Conservation (phyloP, 1,140 invertebrate genomes). For the Harpegnathos saltator region DNA sequence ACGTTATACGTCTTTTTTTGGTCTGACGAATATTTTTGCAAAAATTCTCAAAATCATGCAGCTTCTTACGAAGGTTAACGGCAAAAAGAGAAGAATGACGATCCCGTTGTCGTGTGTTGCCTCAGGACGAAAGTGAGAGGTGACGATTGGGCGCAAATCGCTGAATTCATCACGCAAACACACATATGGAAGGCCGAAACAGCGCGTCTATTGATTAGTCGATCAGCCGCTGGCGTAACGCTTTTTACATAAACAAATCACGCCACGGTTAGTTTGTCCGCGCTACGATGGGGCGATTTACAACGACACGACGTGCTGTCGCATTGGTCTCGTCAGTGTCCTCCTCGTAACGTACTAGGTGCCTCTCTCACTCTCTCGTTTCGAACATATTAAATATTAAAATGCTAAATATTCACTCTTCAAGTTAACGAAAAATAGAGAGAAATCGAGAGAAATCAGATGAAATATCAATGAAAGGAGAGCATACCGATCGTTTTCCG, state of each 20-base stretch:
- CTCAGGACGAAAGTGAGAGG: slow-evolving; percentile 7
- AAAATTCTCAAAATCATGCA: neutral
- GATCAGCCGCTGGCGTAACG: neutral
- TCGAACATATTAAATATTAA: neutral
- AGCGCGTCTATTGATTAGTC: slow-evolving; percentile 26
- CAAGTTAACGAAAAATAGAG: too few relatives aligned
- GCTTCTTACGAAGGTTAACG: neutral
- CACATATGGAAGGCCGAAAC: neutral
- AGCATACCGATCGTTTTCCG: too few relatives aligned
- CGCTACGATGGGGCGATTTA: neutral
- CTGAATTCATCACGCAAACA: slow-evolving; percentile 44
- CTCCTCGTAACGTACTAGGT: too few relatives aligned
- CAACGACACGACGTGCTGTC: too few relatives aligned
- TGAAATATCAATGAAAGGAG: too few relatives aligned
- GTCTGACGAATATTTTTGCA: too few relatives aligned
- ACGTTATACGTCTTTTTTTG: too few relatives aligned
- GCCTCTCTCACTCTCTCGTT: neutral
- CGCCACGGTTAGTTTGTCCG: neutral
- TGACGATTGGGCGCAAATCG: slow-evolving; percentile 49
- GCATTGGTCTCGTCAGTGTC: neutral
- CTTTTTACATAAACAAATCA: slow-evolving; percentile 26
- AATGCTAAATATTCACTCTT: too few relatives aligned
- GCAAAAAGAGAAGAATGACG: neutral
- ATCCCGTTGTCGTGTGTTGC: slow-evolving; percentile 1
- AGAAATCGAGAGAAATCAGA: too few relatives aligned